Conservation (phyloP, 1,140 invertebrate species). For the Daktulosphaira vitifoliae region DNA sequence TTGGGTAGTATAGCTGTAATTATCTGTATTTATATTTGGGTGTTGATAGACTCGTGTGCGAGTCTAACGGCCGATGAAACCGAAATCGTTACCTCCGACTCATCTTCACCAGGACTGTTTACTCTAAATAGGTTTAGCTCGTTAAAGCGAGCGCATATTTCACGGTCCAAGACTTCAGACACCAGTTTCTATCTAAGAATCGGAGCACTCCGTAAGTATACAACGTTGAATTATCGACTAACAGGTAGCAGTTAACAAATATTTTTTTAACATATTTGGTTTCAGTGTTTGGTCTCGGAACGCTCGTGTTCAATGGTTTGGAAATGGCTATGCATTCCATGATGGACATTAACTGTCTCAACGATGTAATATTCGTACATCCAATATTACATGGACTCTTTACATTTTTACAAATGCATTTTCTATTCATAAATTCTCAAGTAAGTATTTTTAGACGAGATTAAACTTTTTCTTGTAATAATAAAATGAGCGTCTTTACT, state of each 20-base stretch:
- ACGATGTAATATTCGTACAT: conserved; percentile 52
- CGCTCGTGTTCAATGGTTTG: conserved; percentile 56
- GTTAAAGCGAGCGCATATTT: conserved; percentile 51
- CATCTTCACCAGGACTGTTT: conserved; percentile 45
- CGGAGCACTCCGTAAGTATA: conserved; percentile 53
- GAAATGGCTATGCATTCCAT: conserved; percentile 57
- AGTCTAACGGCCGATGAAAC: conserved; percentile 41
- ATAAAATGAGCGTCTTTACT: no score
- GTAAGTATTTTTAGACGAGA: no score
- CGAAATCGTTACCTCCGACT: conserved; percentile 40
- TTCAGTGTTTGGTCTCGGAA: conserved; percentile 57
- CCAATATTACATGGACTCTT: conserved; percentile 59
- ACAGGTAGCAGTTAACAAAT: no score
- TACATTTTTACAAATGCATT: conserved; percentile 62
- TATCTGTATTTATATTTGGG: conserved; percentile 56
- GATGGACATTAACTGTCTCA: conserved; percentile 51
- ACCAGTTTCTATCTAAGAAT: conserved; percentile 59
- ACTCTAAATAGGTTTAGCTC: conserved; percentile 50
- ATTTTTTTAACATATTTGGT: conserved; percentile 27
- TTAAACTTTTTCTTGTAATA: no score
- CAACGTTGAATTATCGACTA: not conserved
- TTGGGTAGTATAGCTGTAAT: conserved; percentile 55
- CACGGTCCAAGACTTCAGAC: conserved; percentile 47
- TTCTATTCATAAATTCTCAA: conserved; percentile 61
- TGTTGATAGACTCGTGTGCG: conserved; percentile 51